Percentiles rank a stretch among this genome's conserved stretches.
phyloP scores from a whole-genome alignment of 2,113 vertebrate species.

The Heteronetta atricapilla region DNA sequence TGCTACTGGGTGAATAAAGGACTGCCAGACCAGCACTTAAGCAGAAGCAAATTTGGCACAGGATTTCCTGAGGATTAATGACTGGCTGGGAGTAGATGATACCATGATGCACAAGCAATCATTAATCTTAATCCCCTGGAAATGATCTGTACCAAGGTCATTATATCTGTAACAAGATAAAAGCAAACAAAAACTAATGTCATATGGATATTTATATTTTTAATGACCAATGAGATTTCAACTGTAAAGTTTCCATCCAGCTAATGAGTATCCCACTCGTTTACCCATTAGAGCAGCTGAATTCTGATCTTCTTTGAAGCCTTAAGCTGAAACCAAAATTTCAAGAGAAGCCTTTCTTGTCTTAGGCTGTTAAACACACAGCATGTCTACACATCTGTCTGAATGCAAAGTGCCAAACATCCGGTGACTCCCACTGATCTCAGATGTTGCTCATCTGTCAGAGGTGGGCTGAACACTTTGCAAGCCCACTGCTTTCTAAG shows the following conservation, averaged over 20 bases:
- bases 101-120: constrained; percentile 38
- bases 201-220: constrained; percentile 20
- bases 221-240: constrained; percentile 3
- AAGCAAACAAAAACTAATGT: constrained; percentile 1
- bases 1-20: not conserved
- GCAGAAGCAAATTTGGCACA: constrained; percentile 60
- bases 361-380: constrained; percentile 6
- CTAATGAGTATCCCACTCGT: not conserved
- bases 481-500: not conserved
- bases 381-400: not conserved
- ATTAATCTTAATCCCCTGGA: constrained; percentile 63
- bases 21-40: constrained; percentile 55
- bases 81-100: constrained; percentile 61
- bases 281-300: not conserved
- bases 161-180: constrained; percentile 55
- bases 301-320: not conserved
- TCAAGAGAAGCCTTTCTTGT: not conserved
- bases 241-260: not conserved
- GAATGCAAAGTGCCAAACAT: not conserved
- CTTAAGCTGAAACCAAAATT: not conserved
- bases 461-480: not conserved
- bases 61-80: constrained; percentile 69
- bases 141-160: constrained; percentile 46
- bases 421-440: not conserved
- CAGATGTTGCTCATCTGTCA: not conserved